Percentiles rank a stretch among this genome's conserved stretches.
Evolutionary conservation across 2,888 invertebrate genomes (phyloP).

Genomic region (Andrena marginata): DNA sequence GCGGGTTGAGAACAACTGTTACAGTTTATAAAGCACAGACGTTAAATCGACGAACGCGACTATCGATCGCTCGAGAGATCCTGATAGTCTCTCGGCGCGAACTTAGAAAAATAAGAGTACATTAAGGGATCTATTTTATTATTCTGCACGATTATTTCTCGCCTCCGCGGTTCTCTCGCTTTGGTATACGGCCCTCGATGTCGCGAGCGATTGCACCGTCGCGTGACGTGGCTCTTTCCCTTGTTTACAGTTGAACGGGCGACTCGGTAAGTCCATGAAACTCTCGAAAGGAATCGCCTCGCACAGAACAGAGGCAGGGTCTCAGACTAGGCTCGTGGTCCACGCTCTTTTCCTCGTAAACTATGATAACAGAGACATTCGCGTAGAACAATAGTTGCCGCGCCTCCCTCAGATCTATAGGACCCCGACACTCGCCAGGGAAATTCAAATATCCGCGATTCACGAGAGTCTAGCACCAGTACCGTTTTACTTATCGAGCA

Average conservation of each 20-base stretch:
- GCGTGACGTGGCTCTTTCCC: not conserved
- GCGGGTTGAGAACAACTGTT: not conserved
- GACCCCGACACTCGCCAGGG: constrained; percentile 19
- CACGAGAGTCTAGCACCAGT: not conserved
- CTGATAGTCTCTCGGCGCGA: not conserved
- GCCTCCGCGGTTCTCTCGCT: constrained; percentile 46
- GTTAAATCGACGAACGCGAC: constrained; percentile 3
- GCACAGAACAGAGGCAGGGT: constrained; percentile 76
- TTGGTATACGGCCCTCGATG: constrained; percentile 66
- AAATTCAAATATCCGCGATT: constrained; percentile 9
- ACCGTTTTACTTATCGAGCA: not conserved
- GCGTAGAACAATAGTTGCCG: constrained; percentile 13
- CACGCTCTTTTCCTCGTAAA: constrained; percentile 72
- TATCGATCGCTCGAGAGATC: not conserved
- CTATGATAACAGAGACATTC: constrained; percentile 29
- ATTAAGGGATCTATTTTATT: constrained; percentile 1
- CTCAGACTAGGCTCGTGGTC: constrained; percentile 80
- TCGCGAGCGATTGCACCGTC: constrained; percentile 52
- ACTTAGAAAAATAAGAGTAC: constrained; percentile 8
- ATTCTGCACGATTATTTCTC: constrained; percentile 51
- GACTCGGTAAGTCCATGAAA: not conserved
- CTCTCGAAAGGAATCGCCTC: constrained; percentile 35
- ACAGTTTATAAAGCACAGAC: constrained; percentile 1
- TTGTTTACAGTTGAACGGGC: not conserved
- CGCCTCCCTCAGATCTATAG: constrained; percentile 52